Evolutionary conservation across 2,113 vertebrate species (phyloP).

Genomic region (Galbula dea): DNA sequence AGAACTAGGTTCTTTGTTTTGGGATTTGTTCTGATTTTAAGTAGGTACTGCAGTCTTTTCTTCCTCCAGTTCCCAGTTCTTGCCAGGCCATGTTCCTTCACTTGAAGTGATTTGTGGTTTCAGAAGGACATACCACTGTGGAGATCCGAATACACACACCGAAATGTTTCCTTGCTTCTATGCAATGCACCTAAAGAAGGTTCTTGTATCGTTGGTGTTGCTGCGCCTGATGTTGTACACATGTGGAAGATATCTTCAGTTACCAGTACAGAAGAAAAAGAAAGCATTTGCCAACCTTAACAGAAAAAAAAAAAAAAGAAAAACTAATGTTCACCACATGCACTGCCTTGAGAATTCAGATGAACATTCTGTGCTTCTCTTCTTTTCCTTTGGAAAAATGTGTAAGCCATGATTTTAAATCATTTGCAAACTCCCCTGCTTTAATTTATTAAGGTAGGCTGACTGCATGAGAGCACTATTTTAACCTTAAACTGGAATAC

Average conservation of each 20-base stretch:
- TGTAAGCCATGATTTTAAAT: constrained; percentile 27
- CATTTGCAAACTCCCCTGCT: neutral
- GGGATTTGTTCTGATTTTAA: neutral
- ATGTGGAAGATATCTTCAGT: neutral
- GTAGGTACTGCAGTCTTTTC: neutral
- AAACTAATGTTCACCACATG: constrained; percentile 45
- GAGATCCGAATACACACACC: neutral
- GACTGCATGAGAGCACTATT: constrained; percentile 5
- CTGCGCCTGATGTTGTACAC: neutral
- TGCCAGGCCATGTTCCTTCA: neutral
- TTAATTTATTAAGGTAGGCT: constrained; percentile 5
- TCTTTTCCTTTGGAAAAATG: constrained; percentile 36
- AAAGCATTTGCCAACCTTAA: neutral
- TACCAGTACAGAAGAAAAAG: neutral
- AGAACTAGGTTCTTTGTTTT: neutral
- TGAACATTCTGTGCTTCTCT: constrained; percentile 26
- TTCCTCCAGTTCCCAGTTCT: neutral
- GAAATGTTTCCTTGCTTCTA: neutral
- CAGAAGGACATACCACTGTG: neutral
- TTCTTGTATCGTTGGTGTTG: neutral
- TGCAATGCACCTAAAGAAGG: neutral
- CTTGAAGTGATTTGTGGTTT: neutral
- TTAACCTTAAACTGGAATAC: constrained; percentile 21
- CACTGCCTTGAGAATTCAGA: constrained; percentile 33
- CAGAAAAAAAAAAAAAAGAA: neutral